These are phyloP conservation scores for Leptopilina syphax DNA, from an alignment of 2,888 invertebrate genomes.

Conservation along the genomic window DNA sequence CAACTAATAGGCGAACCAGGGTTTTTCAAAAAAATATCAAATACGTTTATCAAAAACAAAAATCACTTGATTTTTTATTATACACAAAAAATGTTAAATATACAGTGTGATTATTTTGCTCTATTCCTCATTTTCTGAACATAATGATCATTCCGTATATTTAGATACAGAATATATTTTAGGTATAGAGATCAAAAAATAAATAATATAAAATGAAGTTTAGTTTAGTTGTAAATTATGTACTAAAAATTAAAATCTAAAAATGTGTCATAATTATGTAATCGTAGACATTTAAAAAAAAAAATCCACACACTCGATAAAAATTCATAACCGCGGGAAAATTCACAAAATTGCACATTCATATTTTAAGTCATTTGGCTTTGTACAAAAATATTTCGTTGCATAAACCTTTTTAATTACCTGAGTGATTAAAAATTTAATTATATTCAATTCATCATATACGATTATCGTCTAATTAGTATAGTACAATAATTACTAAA, in stretches of 20 bases:
- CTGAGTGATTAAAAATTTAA: constrained; percentile 5
- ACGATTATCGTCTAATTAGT: not conserved
- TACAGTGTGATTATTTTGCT: no score
- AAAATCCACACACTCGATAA: not conserved
- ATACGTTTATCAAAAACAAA: no score
- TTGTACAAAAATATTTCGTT: constrained; percentile 24
- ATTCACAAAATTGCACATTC: constrained; percentile 22
- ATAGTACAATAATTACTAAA: not conserved
- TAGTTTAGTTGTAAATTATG: not conserved
- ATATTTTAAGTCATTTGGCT: not conserved
- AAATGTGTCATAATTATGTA: not conserved
- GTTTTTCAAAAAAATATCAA: no score
- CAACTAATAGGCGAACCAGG: no score
- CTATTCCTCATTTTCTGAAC: no score
- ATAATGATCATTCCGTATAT: no score
- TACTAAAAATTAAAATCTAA: not conserved
- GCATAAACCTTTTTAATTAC: not conserved
- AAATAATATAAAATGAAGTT: no score
- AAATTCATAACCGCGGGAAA: not conserved
- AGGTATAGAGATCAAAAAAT: no score
- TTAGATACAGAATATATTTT: no score
- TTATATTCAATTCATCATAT: not conserved
- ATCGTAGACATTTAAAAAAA: no score
- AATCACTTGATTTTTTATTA: no score
- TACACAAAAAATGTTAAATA: no score